A percentile compares a stretch with the other conserved stretches of the same genome.
Conservation (phyloP, 35 echinoderm and acorn worm genomes). For the Stichopus chloronotus region DNA sequence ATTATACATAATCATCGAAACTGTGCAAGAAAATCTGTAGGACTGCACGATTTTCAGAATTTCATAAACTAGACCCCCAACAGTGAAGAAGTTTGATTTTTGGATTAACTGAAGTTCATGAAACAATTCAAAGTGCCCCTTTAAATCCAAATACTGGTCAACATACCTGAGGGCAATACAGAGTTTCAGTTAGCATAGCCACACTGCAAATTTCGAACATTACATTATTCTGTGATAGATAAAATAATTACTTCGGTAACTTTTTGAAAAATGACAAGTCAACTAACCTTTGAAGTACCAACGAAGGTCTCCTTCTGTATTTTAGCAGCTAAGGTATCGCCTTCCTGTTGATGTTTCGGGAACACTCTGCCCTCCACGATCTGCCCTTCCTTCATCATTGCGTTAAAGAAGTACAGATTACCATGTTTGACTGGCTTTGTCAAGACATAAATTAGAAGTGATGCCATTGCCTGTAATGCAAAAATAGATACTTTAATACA, state of each 20-base stretch:
- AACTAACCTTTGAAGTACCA: slow-evolving; percentile 2
- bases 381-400: background rate
- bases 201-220: background rate
- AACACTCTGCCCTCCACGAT: background rate
- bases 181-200: too few species aligned
- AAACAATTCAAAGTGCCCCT: too few species aligned
- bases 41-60: too few species aligned
- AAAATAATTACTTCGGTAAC: background rate
- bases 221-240: slow-evolving; percentile 10
- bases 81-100: too few species aligned
- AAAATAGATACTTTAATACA: too few species aligned
- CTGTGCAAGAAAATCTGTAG: too few species aligned
- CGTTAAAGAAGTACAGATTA: background rate
- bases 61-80: too few species aligned
- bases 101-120: too few species aligned
- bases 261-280: background rate
- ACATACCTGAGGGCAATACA: too few species aligned
- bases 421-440: background rate
- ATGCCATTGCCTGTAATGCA: background rate
- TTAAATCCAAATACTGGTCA: too few species aligned
- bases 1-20: too few species aligned
- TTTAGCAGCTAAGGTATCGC: slow-evolving; percentile 2
- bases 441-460: background rate
- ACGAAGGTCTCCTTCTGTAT: slow-evolving; percentile 1
- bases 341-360: background rate